These are phyloP conservation scores for Kobus ellipsiprymnus DNA, from an alignment of 2,113 vertebrate genomes.

Conservation along the genomic window DNA sequence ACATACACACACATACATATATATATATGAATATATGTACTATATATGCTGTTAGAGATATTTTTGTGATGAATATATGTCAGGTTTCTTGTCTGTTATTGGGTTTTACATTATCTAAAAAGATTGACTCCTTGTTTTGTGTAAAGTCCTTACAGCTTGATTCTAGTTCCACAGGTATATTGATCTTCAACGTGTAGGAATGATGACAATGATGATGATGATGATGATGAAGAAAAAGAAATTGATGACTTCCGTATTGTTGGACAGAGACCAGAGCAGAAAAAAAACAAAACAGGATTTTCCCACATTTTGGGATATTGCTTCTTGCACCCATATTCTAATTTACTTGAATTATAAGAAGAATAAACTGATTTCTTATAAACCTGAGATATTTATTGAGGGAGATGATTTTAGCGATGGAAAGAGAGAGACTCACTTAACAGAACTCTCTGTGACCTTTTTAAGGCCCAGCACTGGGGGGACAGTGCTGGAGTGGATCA, in stretches of 20 bases:
- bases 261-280: no score
- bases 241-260: rapidly evolving
- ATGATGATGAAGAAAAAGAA: not conserved
- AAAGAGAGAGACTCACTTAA: not conserved
- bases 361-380: not conserved
- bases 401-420: not conserved
- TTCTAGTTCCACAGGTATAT: not conserved
- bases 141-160: not conserved
- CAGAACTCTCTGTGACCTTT: not conserved
- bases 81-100: not conserved
- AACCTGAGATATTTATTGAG: not conserved
- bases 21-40: no score
- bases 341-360: not conserved
- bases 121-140: not conserved
- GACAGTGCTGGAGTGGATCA: rapidly evolving
- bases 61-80: not conserved
- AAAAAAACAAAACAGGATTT: not conserved
- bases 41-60: not conserved
- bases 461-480: not conserved
- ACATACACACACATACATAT: not conserved
- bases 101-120: not conserved
- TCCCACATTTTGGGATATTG: not conserved
- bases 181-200: not conserved
- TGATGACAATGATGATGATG: not conserved
- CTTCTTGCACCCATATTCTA: rapidly evolving